Base-by-base conservation (phyloP, 2,113 vertebrate genomes). In the Hystrix cristata region DNA sequence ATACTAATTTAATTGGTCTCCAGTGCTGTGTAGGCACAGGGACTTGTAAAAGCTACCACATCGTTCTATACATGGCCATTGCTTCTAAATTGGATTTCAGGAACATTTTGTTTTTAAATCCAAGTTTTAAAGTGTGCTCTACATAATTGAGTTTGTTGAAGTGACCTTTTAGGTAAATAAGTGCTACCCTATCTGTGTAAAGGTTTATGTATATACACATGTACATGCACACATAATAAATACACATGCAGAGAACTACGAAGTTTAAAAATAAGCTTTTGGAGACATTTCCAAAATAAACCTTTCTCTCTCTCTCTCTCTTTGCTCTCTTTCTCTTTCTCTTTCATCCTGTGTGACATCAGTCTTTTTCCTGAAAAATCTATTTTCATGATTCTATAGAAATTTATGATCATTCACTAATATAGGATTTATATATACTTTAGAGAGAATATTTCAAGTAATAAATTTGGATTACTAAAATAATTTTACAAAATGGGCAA, bases 221-320 rank as follows among this genome's bases (percentile, higher is more conserved):
- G 55, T 6, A 69, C 1, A 64, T 12, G 43, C 31, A 25, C 72
- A 3, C 2, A 29, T 55, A 55, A 53, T 84, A 82, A 21, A 55
- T 8, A 59, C 7, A 46, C 43, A 67, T 76, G 8, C 31, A 81
- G 34, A 87, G 16, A 27, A 29, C 55, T 80, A 34, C 27, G 34
- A 95, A 65, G 23, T 94, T 95, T 84, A 65, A 95, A 96, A 96
- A 67, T 86, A 64, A 94, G 78, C 72, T 76, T 89, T 94, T 82
- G 29, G 81, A 69, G n/a, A 14, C 19, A 60, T 31, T 34, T 55
- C 76, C 89, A 67, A 82, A 94, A 60, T 79, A 64, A 84, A 79
- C 64, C 5, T 81, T 2, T 3, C 18, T n/a, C 14, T 38, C 34
- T 19, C 14, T 18, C 34, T 69, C 31, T 15, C 16, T 69, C 29